A percentile compares a stretch with the other conserved stretches of the same genome.
These are phyloP conservation scores for Thumatha senex DNA, from an alignment of 2,888 invertebrate genomes.

Conservation along the genomic window DNA sequence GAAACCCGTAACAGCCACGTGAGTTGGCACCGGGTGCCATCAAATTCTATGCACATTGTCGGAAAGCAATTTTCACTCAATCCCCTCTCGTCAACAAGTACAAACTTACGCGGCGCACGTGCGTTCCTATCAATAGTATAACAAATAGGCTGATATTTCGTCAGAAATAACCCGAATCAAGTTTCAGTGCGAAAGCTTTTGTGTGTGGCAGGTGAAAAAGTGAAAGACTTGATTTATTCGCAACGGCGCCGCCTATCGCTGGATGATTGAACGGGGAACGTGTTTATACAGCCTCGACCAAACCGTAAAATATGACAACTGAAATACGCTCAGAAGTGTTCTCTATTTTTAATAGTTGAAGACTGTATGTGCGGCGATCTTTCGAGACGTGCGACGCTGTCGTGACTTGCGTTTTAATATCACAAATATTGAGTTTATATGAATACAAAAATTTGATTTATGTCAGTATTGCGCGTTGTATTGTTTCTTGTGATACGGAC, in stretches of 20 bases:
- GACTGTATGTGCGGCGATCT: constrained; percentile 37
- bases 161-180: constrained; percentile 83
- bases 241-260: constrained; percentile 77
- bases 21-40: constrained; percentile 58
- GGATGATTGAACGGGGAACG: constrained; percentile 80
- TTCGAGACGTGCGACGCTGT: constrained; percentile 44
- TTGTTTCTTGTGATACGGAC: constrained; percentile 60
- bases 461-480: constrained; percentile 62
- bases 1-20: constrained; percentile 31
- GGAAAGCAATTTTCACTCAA: constrained; percentile 80
- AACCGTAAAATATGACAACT: constrained; percentile 77
- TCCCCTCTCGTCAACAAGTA: constrained; percentile 78
- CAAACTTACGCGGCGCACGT: constrained; percentile 80
- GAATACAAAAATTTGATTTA: constrained; percentile 68
- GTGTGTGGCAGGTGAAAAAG: constrained; percentile 84
- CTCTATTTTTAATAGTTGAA: constrained; percentile 45
- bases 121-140: constrained; percentile 81
- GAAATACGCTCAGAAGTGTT: constrained; percentile 53
- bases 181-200: constrained; percentile 81
- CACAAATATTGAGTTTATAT: constrained; percentile 48
- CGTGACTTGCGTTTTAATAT: constrained; percentile 63
- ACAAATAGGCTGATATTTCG: constrained; percentile 83
- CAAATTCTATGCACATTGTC: constrained; percentile 78
- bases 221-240: constrained; percentile 81
- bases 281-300: constrained; percentile 77